These are phyloP conservation scores for Laticauda laticaudata DNA, from an alignment of 2,113 vertebrate genomes.

Conservation along the genomic window DNA sequence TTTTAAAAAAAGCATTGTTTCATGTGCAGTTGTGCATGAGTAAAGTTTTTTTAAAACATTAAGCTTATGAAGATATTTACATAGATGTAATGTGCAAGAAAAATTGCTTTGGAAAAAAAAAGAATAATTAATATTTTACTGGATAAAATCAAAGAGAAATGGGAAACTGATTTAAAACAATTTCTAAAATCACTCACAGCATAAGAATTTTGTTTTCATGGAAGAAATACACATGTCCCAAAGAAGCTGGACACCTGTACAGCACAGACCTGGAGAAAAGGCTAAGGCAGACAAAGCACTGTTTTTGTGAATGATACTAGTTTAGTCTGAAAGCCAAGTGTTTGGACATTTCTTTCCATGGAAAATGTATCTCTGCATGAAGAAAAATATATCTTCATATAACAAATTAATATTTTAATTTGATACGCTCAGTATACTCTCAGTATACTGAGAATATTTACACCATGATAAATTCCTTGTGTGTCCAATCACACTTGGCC, in stretches of 20 bases:
- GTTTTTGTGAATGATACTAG: neutral
- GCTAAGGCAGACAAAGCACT: neutral
- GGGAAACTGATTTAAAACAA: neutral
- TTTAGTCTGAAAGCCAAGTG: neutral
- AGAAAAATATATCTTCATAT: neutral
- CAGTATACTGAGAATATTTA: no score
- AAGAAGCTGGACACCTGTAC: neutral
- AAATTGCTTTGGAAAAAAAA: neutral
- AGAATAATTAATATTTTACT: neutral
- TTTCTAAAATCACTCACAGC: neutral
- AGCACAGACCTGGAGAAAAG: neutral
- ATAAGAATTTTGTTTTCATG: neutral
- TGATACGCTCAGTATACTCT: no score
- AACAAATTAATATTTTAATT: neutral
- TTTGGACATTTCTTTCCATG: neutral
- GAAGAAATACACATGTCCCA: neutral
- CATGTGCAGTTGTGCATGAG: neutral
- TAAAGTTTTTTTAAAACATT: neutral
- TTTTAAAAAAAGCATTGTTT: neutral
- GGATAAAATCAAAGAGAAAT: neutral
- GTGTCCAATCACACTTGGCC: no score
- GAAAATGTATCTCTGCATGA: neutral
- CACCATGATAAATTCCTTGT: no score
- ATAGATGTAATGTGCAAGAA: neutral
- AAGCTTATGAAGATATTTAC: neutral